Evolutionary conservation across 1,140 invertebrate species (phyloP), one percentile per base, ranked within the genome.

Genomic region (Drosophila serrata): DNA sequence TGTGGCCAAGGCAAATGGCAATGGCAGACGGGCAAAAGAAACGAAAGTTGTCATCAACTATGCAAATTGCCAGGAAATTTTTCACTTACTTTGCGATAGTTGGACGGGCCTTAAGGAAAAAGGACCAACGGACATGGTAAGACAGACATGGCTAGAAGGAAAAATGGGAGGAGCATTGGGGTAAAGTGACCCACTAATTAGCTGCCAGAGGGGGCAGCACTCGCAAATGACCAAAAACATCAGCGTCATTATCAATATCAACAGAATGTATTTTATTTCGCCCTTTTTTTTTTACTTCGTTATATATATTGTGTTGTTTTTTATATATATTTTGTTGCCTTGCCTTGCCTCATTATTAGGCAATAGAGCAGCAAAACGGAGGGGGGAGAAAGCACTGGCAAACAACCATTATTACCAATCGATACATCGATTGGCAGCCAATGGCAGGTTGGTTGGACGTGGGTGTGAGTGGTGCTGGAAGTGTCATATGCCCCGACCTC

Each of bases 21-120:
- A n/a, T 2, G 35, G 45, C 56, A 31, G 4, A 40, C 4, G 46
- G 46, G 46, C 24, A 46, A 65, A 53, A 37, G 31, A 55, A 48
- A 70, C 53, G 53, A 62, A 85, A 85, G 72, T 73, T 70, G 72
- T 79, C 86, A 90, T 90, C 65, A 90, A 68, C 69, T 74, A 90
- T 90, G 84, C 72, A 91, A 91, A 91, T 91, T 81, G 78, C 63
- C 65, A 79, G 68, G 64, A 91, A 79, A 82, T 91, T 87, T 86
- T 82, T 78, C 80, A 88, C 75, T 72, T 64, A 64, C 56, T 77
- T 51, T 43, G 29, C 60, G 62, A 65, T 65, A 75, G 59, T 61
- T 61, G 55, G 11, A 19, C 12, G 43, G 33, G 29, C n/a, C 51
- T 55, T 2, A 55, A 37, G 45, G n/a, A 15, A 15, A 24, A 15